Conservation (phyloP, 2,797 vertebrate genomes). For the Takifugu ocellatus region DNA sequence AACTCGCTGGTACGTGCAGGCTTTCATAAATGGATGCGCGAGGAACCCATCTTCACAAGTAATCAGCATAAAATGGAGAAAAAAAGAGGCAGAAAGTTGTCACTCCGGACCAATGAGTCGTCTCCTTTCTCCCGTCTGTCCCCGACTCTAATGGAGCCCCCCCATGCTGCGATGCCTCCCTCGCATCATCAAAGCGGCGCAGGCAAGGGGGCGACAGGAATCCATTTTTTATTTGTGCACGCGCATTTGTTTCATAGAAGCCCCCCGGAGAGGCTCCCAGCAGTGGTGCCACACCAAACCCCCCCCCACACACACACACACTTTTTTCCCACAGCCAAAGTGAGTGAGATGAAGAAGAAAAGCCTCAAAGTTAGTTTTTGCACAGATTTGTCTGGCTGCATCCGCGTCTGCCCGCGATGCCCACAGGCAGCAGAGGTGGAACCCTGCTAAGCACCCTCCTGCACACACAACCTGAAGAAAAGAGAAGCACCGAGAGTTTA, state of each 20-base stretch:
- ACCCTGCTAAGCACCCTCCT: slow-evolving; percentile 3
- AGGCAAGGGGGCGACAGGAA: slow-evolving; percentile 18
- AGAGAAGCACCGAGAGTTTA: slow-evolving; percentile 12
- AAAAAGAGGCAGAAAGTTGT: slow-evolving; percentile 48
- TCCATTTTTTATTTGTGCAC: slow-evolving; percentile 8
- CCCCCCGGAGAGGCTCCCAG: slow-evolving; percentile 57
- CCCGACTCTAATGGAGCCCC: slow-evolving; percentile 62
- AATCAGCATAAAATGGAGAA: slow-evolving; percentile 22
- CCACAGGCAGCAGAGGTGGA: slow-evolving; percentile 26
- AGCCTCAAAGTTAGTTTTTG: slow-evolving; percentile 48
- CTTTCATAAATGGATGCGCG: slow-evolving; percentile 27
- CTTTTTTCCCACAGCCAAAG: slow-evolving; percentile 50
- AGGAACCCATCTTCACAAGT: slow-evolving; percentile 35
- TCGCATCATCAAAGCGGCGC: slow-evolving; percentile 62
- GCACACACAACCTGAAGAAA: slow-evolving; percentile 11
- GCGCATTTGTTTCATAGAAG: slow-evolving; percentile 33
- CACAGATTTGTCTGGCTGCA: not conserved
- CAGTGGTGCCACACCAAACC: slow-evolving; percentile 52
- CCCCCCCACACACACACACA: not conserved
- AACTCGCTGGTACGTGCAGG: slow-evolving; percentile 13
- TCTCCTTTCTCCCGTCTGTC: slow-evolving; percentile 61
- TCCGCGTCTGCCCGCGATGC: slow-evolving; percentile 18
- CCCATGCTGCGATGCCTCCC: slow-evolving; percentile 64
- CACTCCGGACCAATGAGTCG: slow-evolving; percentile 65
- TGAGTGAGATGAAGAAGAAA: slow-evolving; percentile 58